Evolutionary conservation across 2,113 vertebrate species (phyloP).

Genomic region (Trichechus manatus): DNA sequence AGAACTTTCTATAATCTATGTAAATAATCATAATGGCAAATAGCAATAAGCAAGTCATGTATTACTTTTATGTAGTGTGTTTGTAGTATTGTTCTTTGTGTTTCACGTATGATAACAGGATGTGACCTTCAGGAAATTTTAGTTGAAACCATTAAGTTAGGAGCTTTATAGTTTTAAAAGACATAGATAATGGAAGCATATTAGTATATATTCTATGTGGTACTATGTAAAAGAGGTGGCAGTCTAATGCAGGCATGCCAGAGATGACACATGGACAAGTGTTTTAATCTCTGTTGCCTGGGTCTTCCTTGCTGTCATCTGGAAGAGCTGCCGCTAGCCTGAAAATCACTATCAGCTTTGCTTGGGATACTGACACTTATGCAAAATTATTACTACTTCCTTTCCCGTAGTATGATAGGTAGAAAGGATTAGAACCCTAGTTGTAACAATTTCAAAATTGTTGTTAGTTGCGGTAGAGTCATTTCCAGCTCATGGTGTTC

Average conservation of each 20-base stretch:
- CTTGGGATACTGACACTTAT: not conserved
- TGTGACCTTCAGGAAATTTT: conserved; percentile 52
- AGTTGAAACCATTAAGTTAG: conserved; percentile 43
- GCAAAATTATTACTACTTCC: not conserved
- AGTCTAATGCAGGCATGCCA: conserved; percentile 30
- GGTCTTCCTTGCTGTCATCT: not conserved
- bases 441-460: conserved; percentile 23
- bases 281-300: not conserved
- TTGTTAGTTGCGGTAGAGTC: not conserved
- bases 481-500: not conserved
- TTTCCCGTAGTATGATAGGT: conserved; percentile 12
- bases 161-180: conserved; percentile 56
- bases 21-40: conserved; percentile 29
- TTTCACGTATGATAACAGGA: conserved; percentile 23
- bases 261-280: not conserved
- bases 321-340: conserved; percentile 36
- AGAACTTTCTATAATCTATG: conserved; percentile 5
- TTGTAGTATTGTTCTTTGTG: conserved; percentile 32
- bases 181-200: conserved; percentile 29
- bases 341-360: conserved; percentile 8
- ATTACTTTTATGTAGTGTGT: conserved; percentile 5
- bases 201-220: conserved; percentile 43
- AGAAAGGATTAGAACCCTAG: conserved; percentile 8
- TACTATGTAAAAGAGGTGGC: conserved; percentile 19
- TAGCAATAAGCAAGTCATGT: conserved; percentile 1